Evolutionary conservation across 1,140 invertebrate species (phyloP), one percentile per base, ranked within the genome.

Genomic region (Drosophila ficusphila): DNA sequence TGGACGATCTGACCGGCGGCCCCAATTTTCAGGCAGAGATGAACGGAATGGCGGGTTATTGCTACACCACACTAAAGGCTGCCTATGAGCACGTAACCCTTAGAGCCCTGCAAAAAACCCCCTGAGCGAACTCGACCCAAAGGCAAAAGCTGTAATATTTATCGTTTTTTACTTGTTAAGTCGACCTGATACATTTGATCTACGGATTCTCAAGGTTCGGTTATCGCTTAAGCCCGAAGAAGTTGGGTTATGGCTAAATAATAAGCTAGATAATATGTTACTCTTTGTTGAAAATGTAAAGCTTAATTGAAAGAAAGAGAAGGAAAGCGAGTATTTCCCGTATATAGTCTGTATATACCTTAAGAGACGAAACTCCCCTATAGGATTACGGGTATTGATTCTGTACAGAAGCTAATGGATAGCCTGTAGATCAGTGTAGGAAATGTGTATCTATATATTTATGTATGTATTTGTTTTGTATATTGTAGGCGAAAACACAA

Each of bases 11-110:
- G 27, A 91, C 90, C 23, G 89, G 85, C n/a, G 85, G 85, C 1
- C 65, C 77, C 25, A 90, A 90, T 65, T 91, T 90, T 27, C 85
- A 91, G 69, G 77, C 74, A 14, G 89, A 91, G 60, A 91, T 91
- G 90, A 89, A 79, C 41, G 90, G 90, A 11, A 76, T 91, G 75
- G 86, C 89, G 3, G 90, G 90, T n/a, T 91, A 91, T 47, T 91
- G 90, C 47, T 90, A 90, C 34, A 91, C 90, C 6, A 91, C 90
- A 14, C 56, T 91, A 0, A 91, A 91, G 56, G 90, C 86, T 12
- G 81, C 81, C 36, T 86, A 86, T 27, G 81, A 86, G 33, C 83
- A 86, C 39, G 62, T 86, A 9, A 86, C 82, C 5, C 36, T 76
- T 46, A 52, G 44, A 14, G 54, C 76, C 1, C 58, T 86, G 11